Evolutionary conservation across 1,140 invertebrate species (phyloP).

Genomic region (Apis dorsata): DNA sequence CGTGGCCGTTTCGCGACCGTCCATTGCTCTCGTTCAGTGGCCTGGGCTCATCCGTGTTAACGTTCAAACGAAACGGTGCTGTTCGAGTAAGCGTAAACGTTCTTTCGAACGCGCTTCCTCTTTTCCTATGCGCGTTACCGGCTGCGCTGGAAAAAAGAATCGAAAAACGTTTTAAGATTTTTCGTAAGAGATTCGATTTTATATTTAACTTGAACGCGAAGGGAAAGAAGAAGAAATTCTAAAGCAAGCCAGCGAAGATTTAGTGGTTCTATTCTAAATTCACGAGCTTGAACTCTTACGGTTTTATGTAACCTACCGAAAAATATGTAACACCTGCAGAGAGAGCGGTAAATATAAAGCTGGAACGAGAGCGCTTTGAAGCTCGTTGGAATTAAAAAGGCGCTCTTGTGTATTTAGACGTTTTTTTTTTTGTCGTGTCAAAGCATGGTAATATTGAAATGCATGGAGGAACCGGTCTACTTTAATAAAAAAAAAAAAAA

Average conservation of each 20-base stretch:
- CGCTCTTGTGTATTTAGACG: not conserved
- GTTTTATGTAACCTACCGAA: constrained; percentile 6
- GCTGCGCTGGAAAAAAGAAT: not conserved
- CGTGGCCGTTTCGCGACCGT: not conserved
- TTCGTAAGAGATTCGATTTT: no score
- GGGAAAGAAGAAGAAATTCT: not conserved
- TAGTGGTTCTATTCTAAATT: not conserved
- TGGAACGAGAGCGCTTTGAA: constrained; percentile 7
- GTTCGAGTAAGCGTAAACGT: constrained; percentile 5
- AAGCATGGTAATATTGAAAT: constrained; percentile 8
- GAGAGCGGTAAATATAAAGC: constrained; percentile 12
- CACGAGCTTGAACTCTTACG: constrained; percentile 9
- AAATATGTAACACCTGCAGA: constrained; percentile 16
- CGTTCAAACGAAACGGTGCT: constrained; percentile 15
- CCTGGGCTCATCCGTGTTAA: not conserved
- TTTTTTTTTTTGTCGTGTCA: not conserved
- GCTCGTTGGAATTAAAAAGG: not conserved
- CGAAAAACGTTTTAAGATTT: not conserved
- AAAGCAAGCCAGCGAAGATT: not conserved
- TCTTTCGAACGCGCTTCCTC: not conserved
- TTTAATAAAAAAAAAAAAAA: not conserved
- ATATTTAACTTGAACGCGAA: no score
- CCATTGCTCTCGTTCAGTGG: not conserved
- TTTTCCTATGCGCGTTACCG: not conserved
- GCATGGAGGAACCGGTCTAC: not conserved